Percentiles rank a stretch among this genome's conserved stretches.
Evolutionary conservation across 2,113 vertebrate genomes (phyloP).

Genomic region (Mesocricetus auratus): DNA sequence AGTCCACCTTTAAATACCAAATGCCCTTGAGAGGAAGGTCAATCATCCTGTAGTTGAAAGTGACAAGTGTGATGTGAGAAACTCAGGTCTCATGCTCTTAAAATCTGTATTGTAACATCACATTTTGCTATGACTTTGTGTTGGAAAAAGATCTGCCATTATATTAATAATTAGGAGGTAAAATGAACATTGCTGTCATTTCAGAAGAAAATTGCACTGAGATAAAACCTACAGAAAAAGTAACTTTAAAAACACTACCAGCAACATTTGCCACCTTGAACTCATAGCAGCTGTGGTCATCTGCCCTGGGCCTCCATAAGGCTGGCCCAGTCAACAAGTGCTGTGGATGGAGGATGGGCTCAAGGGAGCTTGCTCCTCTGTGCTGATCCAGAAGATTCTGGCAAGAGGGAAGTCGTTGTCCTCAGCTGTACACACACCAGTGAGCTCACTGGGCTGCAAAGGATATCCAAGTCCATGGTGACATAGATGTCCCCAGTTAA

Average conservation of each 20-base stretch:
- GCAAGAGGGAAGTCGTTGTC: no score
- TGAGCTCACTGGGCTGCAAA: not conserved
- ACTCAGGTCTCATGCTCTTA: not conserved
- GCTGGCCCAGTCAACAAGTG: not conserved
- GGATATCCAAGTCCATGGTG: not conserved
- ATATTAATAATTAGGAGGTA: not conserved
- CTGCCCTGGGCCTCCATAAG: not conserved
- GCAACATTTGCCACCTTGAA: not conserved
- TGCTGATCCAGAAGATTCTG: not conserved
- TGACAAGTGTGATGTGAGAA: not conserved
- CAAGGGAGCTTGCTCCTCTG: not conserved
- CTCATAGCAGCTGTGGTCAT: not conserved
- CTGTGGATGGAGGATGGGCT: not conserved
- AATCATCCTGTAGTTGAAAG: not conserved
- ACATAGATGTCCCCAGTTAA: not conserved
- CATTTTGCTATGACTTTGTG: not conserved
- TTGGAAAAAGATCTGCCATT: conserved; percentile 2
- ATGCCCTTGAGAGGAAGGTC: not conserved
- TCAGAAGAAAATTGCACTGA: not conserved
- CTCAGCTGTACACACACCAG: not conserved
- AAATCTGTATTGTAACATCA: not conserved
- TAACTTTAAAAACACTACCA: not conserved
- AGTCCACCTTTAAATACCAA: not conserved
- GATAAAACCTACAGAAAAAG: not conserved
- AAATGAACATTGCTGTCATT: not conserved